phyloP scores from a whole-genome alignment of 2,888 invertebrate species.

The Diachrysia chrysitis region DNA sequence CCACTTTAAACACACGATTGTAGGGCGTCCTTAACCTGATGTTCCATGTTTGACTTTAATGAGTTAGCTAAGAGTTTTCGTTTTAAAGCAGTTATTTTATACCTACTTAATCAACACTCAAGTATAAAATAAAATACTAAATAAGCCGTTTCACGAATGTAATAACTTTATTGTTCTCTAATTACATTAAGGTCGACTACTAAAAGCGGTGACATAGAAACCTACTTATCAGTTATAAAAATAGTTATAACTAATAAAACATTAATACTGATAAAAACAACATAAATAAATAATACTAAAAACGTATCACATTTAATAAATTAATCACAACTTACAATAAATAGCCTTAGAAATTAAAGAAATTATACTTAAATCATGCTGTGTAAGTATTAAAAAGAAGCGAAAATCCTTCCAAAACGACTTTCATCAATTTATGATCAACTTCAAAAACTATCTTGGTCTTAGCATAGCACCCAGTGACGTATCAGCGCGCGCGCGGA shows the following conservation, averaged over 20 bases:
- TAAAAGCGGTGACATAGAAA: constrained; percentile 54
- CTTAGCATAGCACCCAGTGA: constrained; percentile 83
- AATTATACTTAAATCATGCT: constrained; percentile 20
- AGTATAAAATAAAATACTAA: constrained; percentile 29
- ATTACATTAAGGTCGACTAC: constrained; percentile 49
- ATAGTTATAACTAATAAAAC: constrained; percentile 31
- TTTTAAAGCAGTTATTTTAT: too few species aligned
- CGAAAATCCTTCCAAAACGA: constrained; percentile 44
- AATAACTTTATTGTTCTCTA: constrained; percentile 39
- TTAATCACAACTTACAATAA: constrained; percentile 30
- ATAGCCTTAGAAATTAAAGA: constrained; percentile 31
- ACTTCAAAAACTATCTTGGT: constrained; percentile 77
- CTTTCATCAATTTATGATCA: constrained; percentile 53
- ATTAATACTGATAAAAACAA: constrained; percentile 27
- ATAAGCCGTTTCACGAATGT: constrained; percentile 48
- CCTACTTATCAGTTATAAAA: constrained; percentile 37
- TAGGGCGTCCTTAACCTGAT: too few species aligned
- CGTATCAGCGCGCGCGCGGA: constrained; percentile 43
- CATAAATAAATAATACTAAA: constrained; percentile 31
- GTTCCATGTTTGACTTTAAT: too few species aligned
- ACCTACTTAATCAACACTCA: constrained; percentile 47
- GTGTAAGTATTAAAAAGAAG: constrained; percentile 37
- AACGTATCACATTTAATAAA: constrained; percentile 26
- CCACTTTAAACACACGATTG: too few species aligned
- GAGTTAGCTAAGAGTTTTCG: too few species aligned